A percentile compares a stretch with the other conserved stretches of the same genome.
These are phyloP conservation scores for Opisthocomus hoazin DNA, from an alignment of 2,113 vertebrate species.

Conservation along the genomic window DNA sequence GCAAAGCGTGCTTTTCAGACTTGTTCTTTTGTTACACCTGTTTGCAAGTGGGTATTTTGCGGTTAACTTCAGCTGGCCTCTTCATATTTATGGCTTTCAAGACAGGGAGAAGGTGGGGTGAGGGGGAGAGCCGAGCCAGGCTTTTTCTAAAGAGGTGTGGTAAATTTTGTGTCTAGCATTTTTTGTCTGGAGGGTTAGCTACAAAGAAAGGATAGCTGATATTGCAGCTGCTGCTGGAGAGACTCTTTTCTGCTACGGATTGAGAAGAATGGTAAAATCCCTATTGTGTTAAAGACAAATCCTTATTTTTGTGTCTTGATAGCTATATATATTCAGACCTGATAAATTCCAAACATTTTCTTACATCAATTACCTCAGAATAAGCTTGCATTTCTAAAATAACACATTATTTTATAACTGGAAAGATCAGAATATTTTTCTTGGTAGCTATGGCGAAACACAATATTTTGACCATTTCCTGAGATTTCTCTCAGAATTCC, in stretches of 20 bases:
- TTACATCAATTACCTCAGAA: background rate
- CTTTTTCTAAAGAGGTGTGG: background rate
- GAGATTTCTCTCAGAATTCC: background rate
- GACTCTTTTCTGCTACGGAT: background rate
- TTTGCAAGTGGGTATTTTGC: constrained; percentile 44
- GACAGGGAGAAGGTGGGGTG: background rate
- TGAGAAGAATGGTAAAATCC: background rate
- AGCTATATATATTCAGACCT: background rate
- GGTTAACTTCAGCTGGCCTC: constrained; percentile 35
- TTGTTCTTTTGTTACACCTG: constrained; percentile 44
- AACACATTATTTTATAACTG: background rate
- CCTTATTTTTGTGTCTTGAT: background rate
- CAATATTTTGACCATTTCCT: background rate
- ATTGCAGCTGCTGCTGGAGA: constrained; percentile 23
- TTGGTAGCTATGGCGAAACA: background rate
- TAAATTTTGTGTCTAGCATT: background rate
- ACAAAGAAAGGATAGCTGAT: constrained; percentile 17
- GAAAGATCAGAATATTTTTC: background rate
- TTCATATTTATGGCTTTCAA: constrained; percentile 31
- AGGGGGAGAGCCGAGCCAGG: background rate
- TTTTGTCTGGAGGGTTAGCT: constrained; percentile 6
- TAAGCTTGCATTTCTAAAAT: background rate
- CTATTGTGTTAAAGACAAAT: background rate
- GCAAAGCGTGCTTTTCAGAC: background rate
- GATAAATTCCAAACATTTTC: background rate